Base-by-base conservation (phyloP, 2,797 vertebrate genomes). In the Otolemur crassicaudatus region DNA sequence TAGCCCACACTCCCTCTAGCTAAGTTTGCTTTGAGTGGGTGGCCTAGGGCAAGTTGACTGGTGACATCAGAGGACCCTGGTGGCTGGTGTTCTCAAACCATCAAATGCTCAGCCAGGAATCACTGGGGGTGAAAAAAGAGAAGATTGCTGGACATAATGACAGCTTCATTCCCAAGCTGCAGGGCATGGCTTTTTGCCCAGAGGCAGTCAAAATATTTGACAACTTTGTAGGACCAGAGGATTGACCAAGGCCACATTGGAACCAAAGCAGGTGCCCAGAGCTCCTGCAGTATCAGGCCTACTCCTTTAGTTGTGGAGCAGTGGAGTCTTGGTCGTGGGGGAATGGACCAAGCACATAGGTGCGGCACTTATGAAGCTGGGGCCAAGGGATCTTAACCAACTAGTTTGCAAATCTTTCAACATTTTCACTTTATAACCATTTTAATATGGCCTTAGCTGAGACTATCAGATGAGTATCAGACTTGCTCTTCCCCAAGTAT, bases 371-470 rank as follows among this genome's bases (percentile, higher is more conserved):
- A 43, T 10, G 14, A 72, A 27, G 5, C 76, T 72, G 13, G 31
- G 22, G 77, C 12, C 31, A 73, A 34, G 34, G 14, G 11, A 3
- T 63, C 53, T 37, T 85, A 58, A 72, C 56, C 25, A 31, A 49
- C 2, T 1, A 2, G 20, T 77, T 83, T 90, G 65, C 40, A 81
- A 87, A 34, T 77, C 65, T 88, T 76, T 34, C 13, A 40, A 31
- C 46, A 49, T 80, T 83, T 60, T 83, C 53, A 34, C 16, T 46
- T 49, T 43, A 2, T 60, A 63, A 69, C 27, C 82, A 43, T 61
- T 77, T 93, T 60, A 60, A 16, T 34, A 65, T 20, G 87, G 37
- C 27, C n/a, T 89, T 90, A 87, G 70, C 60, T 75, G 31, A 95
- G 79, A 72, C 75, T 89, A n/a, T 56, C 69, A 96, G 73, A 53